Base-by-base conservation (phyloP, 2,113 vertebrate genomes). In the Balaeniceps rex region DNA sequence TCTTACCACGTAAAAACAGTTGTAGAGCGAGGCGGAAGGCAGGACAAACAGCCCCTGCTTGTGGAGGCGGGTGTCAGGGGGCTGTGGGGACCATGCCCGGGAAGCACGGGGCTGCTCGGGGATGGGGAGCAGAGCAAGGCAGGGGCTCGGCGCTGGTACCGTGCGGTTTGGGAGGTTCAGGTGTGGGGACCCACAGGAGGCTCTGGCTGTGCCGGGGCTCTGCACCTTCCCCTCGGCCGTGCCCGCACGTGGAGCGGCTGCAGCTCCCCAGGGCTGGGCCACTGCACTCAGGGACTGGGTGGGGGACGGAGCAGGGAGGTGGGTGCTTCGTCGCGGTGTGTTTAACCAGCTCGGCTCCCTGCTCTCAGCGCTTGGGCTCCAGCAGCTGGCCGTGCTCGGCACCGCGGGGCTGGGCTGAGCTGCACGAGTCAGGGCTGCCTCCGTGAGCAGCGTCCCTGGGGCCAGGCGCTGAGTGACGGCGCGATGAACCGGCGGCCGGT, bases 1-100 rank as follows among this genome's bases (percentile, higher is more conserved):
- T 13, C 19, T 24, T 22, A 1, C 17, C 2, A 0, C 1, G 22
- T 14, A 5, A 36, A 46, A 63, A 4, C 1, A 1, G 46, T 3
- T 21, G 22, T 33, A 12, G 34, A 63, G 47, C 0, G 1, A 38
- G 44, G 36, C 16, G 36, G 22, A 17, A 33, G 12, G 65, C 34
- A 16, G 49, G 65, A 54, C 28, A 63, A 33, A 38, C 1, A 8
- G 17, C 18, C 64, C 8, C 14, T 4, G 2, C 8, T 24, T 4
- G 3, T 1, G 4, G 29, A 57, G 51, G 22, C 2, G 1, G 25
- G 9, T 28, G 14, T 18, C 8, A 1, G 54, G 49, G 23, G 9
- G 8, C 16, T 10, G 10, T 2, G 1, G 66, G 47, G 38, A 14
- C 33, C 4, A 3, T 36, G 7, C 46, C 12, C 5, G 1, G 61